Percentiles rank a stretch among this genome's conserved stretches.
Conservation (phyloP, 2,888 invertebrate species). For the Miltochrista miniata region DNA sequence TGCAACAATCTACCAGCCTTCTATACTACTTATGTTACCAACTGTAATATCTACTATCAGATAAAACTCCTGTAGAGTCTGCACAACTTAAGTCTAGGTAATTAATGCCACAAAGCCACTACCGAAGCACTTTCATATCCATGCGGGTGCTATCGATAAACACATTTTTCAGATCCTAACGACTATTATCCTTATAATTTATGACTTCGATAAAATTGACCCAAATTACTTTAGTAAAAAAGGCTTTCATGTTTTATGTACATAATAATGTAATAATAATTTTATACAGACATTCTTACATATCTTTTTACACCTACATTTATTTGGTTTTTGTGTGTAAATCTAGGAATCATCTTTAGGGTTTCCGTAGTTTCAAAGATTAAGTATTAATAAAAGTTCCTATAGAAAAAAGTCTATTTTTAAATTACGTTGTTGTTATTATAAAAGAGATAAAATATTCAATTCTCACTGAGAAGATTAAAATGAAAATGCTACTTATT, state of each 20-base stretch:
- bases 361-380: too few species aligned
- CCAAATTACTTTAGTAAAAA: slow-evolving; percentile 5
- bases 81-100: slow-evolving; percentile 35
- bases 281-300: too few species aligned
- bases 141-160: slow-evolving; percentile 31
- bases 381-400: too few species aligned
- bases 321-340: too few species aligned
- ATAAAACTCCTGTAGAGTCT: slow-evolving; percentile 46
- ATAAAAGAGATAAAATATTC: too few species aligned
- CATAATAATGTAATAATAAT: neutral
- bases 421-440: too few species aligned
- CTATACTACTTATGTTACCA: neutral
- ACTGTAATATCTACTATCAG: slow-evolving; percentile 22
- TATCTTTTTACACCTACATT: too few species aligned
- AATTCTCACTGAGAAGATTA: too few species aligned
- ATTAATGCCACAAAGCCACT: slow-evolving; percentile 35
- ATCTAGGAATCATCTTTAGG: too few species aligned
- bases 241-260: neutral
- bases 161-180: slow-evolving; percentile 41
- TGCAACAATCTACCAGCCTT: too few species aligned
- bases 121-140: slow-evolving; percentile 22
- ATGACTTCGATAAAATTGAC: slow-evolving; percentile 37
- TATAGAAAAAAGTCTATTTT: too few species aligned
- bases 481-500: too few species aligned
- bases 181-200: slow-evolving; percentile 49